These are phyloP conservation scores for Osedax frankpressi DNA, from an alignment of 2,888 invertebrate species.

Conservation along the genomic window DNA sequence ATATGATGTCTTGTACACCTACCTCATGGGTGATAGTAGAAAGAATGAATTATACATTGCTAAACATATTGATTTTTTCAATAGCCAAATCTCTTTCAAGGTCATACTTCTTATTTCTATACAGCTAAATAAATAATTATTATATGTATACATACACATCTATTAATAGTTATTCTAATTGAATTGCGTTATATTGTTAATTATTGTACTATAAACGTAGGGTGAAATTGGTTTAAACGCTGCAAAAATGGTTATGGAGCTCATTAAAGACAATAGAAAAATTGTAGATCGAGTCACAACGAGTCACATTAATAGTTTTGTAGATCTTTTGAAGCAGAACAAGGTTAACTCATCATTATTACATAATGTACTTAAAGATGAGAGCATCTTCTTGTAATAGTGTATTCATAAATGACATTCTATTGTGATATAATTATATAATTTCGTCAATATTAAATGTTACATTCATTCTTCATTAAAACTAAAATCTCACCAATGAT, in stretches of 20 bases:
- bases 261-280: slow-evolving; percentile 43
- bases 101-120: slow-evolving; percentile 25
- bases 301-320: slow-evolving; percentile 39
- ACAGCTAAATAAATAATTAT: neutral
- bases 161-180: neutral
- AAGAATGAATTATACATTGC: slow-evolving; percentile 46
- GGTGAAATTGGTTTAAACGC: slow-evolving; percentile 40
- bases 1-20: slow-evolving; percentile 40
- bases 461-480: no score
- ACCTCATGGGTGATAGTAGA: slow-evolving; percentile 41
- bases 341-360: slow-evolving; percentile 30
- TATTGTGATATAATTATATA: no score
- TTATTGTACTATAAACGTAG: slow-evolving; percentile 27
- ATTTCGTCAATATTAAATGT: no score
- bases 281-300: slow-evolving; percentile 42
- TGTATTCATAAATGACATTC: no score
- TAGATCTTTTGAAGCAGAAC: slow-evolving; percentile 36
- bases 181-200: neutral
- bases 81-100: slow-evolving; percentile 35
- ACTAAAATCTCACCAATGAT: no score
- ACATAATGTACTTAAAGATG: no score
- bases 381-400: no score
- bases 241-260: slow-evolving; percentile 44
- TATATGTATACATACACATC: neutral
- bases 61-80: slow-evolving; percentile 44